phyloP scores from a whole-genome alignment of 2,113 vertebrate species.

The Amphilophus citrinellus region DNA sequence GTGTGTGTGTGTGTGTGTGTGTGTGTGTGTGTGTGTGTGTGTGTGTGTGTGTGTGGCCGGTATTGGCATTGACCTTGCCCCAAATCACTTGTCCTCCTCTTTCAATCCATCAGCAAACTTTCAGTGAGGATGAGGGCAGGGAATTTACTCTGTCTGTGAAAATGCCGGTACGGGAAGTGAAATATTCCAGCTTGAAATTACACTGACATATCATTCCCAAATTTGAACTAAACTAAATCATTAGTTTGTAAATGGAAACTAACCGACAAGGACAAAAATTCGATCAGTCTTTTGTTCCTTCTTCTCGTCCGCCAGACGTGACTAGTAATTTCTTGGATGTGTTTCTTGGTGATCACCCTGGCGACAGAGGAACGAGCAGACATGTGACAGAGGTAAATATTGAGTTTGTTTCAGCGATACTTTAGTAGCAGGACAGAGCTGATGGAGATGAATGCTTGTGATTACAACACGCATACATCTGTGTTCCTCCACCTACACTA shows the following conservation, averaged over 20 bases:
- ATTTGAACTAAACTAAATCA: background rate
- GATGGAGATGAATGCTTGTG: conserved; percentile 28
- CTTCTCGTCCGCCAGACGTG: background rate
- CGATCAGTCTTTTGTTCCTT: background rate
- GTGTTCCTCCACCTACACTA: conserved; percentile 6
- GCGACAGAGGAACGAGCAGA: background rate
- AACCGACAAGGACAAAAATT: background rate
- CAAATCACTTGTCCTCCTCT: background rate
- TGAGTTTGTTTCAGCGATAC: conserved; percentile 20
- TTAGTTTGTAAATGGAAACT: background rate
- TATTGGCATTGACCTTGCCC: background rate
- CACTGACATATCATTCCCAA: background rate
- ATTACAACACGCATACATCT: conserved; percentile 32
- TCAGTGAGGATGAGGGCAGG: background rate
- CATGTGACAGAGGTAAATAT: conserved; percentile 35
- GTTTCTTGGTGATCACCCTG: background rate
- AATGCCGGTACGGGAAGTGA: background rate
- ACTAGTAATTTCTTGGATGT: conserved; percentile 1
- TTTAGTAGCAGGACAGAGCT: conserved; percentile 13
- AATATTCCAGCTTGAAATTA: background rate
- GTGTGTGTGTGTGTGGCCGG: background rate
- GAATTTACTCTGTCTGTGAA: conserved; percentile 6
- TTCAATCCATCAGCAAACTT: conserved; percentile 17
- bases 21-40: too few species aligned
- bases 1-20: too few species aligned